Percentiles rank a stretch among this genome's conserved stretches.
phyloP scores from a whole-genome alignment of 2,888 invertebrate species.

The Lycia hirtaria region DNA sequence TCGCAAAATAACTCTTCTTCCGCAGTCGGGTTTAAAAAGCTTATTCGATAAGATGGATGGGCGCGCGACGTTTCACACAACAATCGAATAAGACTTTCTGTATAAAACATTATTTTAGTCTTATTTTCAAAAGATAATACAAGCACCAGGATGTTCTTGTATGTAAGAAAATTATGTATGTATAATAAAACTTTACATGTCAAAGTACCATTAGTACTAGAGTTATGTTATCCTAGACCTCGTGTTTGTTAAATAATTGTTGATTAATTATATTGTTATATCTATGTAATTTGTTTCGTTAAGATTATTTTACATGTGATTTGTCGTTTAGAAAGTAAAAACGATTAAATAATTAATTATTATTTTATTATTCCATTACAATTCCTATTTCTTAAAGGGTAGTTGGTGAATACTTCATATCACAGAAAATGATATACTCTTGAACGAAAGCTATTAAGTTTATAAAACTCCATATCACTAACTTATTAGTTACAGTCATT shows the following conservation, averaged over 20 bases:
- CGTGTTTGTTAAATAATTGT: constrained; percentile 22
- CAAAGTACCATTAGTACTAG: constrained; percentile 4
- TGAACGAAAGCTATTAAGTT: no score
- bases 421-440: no score
- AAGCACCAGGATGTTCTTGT: not conserved
- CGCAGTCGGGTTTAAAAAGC: no score
- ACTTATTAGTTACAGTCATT: no score
- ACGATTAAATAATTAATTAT: constrained; percentile 25
- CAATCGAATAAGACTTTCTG: no score
- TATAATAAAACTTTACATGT: not conserved
- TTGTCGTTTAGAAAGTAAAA: constrained; percentile 29
- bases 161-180: not conserved
- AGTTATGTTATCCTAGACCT: constrained; percentile 1
- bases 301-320: constrained; percentile 20
- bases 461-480: no score
- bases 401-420: no score
- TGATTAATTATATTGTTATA: constrained; percentile 19
- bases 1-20: no score
- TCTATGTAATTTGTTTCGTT: constrained; percentile 13
- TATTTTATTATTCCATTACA: constrained; percentile 20
- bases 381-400: constrained; percentile 4
- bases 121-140: no score
- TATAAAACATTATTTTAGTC: no score
- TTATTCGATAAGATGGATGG: no score
- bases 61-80: no score